phyloP scores from a whole-genome alignment of 2,888 invertebrate genomes.

The Tetramorium bicarinatum region DNA sequence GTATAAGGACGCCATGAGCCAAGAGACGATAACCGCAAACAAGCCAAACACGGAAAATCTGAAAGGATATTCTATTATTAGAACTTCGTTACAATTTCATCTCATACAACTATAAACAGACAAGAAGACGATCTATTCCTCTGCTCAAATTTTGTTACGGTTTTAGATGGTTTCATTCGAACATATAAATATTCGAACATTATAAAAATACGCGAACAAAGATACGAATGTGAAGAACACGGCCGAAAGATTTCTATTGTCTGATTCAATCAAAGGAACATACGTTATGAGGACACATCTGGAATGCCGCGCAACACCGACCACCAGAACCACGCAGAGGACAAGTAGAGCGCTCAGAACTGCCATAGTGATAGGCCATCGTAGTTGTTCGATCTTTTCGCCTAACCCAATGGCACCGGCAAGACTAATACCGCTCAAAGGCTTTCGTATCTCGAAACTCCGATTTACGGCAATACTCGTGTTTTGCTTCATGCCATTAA shows the following conservation, averaged over 20 bases:
- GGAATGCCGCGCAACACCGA: constrained; percentile 96
- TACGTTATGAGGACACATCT: constrained; percentile 95
- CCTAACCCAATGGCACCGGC: constrained; percentile 89
- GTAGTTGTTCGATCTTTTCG: constrained; percentile 91
- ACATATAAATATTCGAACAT: neutral
- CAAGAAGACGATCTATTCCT: neutral
- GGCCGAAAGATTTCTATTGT: neutral
- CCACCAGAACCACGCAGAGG: constrained; percentile 95
- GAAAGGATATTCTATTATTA: constrained; percentile 65
- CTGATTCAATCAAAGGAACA: constrained; percentile 77
- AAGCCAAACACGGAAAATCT: constrained; percentile 94
- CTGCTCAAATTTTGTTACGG: neutral
- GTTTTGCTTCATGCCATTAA: constrained; percentile 91
- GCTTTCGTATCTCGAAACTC: constrained; percentile 92
- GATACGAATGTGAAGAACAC: neutral
- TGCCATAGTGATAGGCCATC: constrained; percentile 97
- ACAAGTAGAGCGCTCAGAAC: constrained; percentile 94
- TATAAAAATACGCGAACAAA: neutral
- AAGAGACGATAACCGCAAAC: constrained; percentile 95
- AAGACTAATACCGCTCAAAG: constrained; percentile 91
- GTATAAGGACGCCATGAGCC: constrained; percentile 95
- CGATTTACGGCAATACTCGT: constrained; percentile 92
- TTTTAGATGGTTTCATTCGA: neutral
- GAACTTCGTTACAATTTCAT: neutral
- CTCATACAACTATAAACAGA: neutral